Evolutionary conservation across 2,888 invertebrate species (phyloP), one percentile per base, ranked within the genome.

Genomic region (Leptopterna dolabrata): DNA sequence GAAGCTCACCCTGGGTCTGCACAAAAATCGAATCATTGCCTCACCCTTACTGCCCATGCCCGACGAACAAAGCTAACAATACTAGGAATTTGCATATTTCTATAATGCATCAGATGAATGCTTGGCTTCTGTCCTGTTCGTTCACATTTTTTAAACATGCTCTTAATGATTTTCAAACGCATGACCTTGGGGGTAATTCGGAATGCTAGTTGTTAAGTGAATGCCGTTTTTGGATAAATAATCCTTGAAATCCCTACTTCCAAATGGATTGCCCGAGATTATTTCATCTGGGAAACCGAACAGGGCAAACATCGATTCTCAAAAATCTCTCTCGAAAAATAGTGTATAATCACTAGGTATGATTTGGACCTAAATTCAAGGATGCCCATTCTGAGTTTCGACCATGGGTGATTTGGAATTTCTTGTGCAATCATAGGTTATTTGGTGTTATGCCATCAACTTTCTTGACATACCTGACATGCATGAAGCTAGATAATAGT

Each of bases 171-270:
- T 30, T 63, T 11, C 7, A 82, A 55, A 27, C 36, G 36, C 82
- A 29, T 82, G 82, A 14, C 63, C 82, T 30, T 70, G 82, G 6
- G 82, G 29, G 36, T 82, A 82, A 63, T 82, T 51, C 1, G 82
- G 82, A 16, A 7, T 63, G n/a, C 82, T 82, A 7, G 82, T 82
- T 11, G 41, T 82, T 6, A 82, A 19, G 1, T 13, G 63, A n/a
- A n/a, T 0, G 14, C 24, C 55, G 14, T 82, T 19, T 63, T 36
- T 63, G 29, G 36, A 16, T 16, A 82, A 19, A 30, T 29, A 82
- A 14, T 7, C 36, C n/a, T 30, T 3, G 63, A 82, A 82, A 4
- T 24, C 11, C 24, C 16, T 51, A 19, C 82, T 82, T 14, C 24
- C 24, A 24, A 80, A 80, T n/a, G 80, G 80, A 47, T 51, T 55